Evolutionary conservation across 37 sponge, comb jelly and placozoan species (phyloP).

Genomic region (Crambe crambe): DNA sequence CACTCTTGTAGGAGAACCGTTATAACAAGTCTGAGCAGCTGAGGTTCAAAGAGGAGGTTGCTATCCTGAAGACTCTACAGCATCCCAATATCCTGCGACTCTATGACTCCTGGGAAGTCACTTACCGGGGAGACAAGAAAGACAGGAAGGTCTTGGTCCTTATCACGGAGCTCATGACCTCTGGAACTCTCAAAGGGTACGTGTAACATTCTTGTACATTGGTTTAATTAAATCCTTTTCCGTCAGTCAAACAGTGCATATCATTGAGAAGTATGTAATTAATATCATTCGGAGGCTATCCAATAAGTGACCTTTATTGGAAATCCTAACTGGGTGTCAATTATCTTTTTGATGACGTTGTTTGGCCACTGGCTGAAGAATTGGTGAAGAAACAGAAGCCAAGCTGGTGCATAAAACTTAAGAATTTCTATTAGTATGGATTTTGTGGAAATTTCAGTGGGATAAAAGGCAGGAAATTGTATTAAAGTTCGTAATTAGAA

Average conservation of each 20-base stretch:
- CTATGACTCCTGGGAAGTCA: conserved; percentile 89
- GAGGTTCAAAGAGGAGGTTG: conserved; percentile 91
- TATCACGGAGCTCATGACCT: conserved; percentile 97
- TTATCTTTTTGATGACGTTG: too few species aligned
- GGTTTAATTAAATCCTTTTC: not conserved
- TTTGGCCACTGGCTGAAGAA: too few species aligned
- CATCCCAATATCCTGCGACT: conserved; percentile 96
- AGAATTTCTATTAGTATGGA: too few species aligned
- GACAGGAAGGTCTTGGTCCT: conserved; percentile 73
- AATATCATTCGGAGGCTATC: not conserved
- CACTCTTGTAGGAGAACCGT: conserved; percentile 78
- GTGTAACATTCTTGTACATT: conserved; percentile 22
- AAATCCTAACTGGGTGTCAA: too few species aligned
- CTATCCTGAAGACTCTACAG: conserved; percentile 93
- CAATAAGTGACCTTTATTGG: too few species aligned
- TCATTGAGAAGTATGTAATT: not conserved
- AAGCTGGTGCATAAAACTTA: too few species aligned
- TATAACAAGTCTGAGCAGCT: conserved; percentile 77
- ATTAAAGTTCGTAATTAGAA: too few species aligned
- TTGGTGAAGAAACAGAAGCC: too few species aligned
- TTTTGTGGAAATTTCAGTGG: too few species aligned
- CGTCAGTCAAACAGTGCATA: not conserved
- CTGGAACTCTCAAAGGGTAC: conserved; percentile 96
- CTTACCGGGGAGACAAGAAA: conserved; percentile 39
- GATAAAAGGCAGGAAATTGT: too few species aligned